Conservation (phyloP, 2,113 vertebrate species). For the Sebastes fasciatus region DNA sequence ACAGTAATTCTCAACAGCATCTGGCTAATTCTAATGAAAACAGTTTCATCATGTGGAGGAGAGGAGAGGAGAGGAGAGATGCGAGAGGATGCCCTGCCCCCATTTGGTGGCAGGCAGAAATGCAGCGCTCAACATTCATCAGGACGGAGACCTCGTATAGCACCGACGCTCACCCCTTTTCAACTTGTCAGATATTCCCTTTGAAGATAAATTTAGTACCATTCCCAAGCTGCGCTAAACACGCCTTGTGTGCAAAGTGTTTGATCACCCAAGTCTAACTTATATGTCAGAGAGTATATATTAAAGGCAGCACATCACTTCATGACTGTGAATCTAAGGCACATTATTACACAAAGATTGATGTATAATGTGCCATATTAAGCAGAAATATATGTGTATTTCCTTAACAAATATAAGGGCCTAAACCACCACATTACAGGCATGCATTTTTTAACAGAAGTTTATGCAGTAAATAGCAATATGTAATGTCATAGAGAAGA, state of each 20-base stretch:
- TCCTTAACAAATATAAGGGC: neutral
- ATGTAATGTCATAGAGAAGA: neutral
- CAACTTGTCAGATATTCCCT: constrained; percentile 18
- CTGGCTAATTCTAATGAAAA: constrained; percentile 63
- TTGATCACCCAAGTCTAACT: neutral
- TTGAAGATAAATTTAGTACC: constrained; percentile 17
- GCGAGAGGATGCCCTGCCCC: constrained; percentile 71
- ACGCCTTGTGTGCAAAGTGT: neutral
- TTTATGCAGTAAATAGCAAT: neutral
- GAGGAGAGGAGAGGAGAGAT: constrained; percentile 13
- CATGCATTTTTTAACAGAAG: neutral
- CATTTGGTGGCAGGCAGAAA: constrained; percentile 57
- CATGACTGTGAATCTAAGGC: neutral
- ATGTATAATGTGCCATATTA: neutral
- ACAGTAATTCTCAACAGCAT: constrained; percentile 54
- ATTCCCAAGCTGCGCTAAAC: neutral
- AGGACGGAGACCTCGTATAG: neutral
- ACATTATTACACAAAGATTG: neutral
- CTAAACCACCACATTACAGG: neutral
- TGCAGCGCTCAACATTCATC: constrained; percentile 23
- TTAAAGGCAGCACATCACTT: neutral
- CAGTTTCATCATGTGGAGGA: constrained; percentile 50
- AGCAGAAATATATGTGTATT: neutral
- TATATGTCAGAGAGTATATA: neutral
- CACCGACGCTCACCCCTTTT: neutral